Evolutionary conservation across 2,888 invertebrate genomes (phyloP), one percentile per base, ranked within the genome.

Genomic region (Orchesellides sinensis): DNA sequence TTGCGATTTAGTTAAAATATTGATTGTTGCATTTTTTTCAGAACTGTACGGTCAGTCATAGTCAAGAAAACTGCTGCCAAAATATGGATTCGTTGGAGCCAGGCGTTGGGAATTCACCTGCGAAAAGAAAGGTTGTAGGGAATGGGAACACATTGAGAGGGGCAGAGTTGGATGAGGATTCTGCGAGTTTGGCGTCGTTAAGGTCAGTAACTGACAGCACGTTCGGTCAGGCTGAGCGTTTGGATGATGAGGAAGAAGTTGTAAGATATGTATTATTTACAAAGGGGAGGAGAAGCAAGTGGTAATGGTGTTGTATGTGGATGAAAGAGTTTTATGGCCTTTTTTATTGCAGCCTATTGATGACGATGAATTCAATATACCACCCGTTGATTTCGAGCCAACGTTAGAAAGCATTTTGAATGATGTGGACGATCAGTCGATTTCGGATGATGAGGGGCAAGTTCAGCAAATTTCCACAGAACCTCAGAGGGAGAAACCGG

Each of bases 401-500:
- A 94, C 96, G 0, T 90, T 96, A 88, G 96, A 96, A 90, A 95
- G 95, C 89, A 95, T 96, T 88, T 90, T 96, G 61, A 95, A 95
- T 91, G 95, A 95, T 89, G 90, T 91, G 69, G 89, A 90, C 77
- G 85, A 87, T 45, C 88, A 88, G 27, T 89, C 89, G 0, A 85
- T 88, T 6, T 89, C 89, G 82, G 89, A 89, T 68, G 89, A 89
- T 82, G 89, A 89, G 49, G 84, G 85, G 17, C 75, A 79, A 52
- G 78, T 17, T 12, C 81, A 69, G 25, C 78, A 63, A 49, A 73
- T 61, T 49, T 73, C 66, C 25, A 19, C 80, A 8, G 73, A 73
- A 45, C 25, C 56, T 54, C 68, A 70, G 12, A 27, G 27, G 19
- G 49, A 59, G 54, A 52, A 61, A 66, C 49, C 45, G 10, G 25